These are phyloP conservation scores for Bergia puertoricense DNA, from an alignment of 92 coral and sea anemone species.

Conservation along the genomic window DNA sequence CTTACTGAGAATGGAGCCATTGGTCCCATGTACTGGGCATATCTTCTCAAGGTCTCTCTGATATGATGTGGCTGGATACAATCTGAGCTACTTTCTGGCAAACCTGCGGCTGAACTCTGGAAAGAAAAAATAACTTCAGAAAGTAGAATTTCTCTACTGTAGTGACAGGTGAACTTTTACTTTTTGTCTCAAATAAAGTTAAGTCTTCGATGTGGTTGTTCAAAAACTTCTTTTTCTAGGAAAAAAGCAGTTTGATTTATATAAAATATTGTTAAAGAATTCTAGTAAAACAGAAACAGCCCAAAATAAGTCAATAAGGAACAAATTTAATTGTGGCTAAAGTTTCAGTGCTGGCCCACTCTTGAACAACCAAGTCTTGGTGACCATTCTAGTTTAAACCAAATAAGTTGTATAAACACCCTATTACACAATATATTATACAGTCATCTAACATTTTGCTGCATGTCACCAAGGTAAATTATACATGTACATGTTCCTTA, in stretches of 20 bases:
- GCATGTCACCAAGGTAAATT: too few relatives aligned
- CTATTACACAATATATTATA: too few relatives aligned
- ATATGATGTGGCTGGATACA: slow-evolving; percentile 97
- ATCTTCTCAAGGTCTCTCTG: slow-evolving; percentile 91
- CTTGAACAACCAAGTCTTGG: too few relatives aligned
- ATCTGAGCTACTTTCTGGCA: slow-evolving; percentile 71
- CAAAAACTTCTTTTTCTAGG: background rate
- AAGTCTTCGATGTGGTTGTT: background rate
- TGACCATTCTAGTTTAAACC: too few relatives aligned
- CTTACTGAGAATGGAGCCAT: slow-evolving; percentile 97
- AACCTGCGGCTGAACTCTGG: slow-evolving; percentile 76
- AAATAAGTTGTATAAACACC: too few relatives aligned
- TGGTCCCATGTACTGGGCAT: slow-evolving; percentile 88
- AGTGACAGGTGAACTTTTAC: background rate
- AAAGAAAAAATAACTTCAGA: background rate
- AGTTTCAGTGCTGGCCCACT: too few relatives aligned
- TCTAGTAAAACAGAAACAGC: background rate
- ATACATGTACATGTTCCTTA: too few relatives aligned
- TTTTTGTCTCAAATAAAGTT: background rate
- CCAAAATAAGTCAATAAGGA: background rate
- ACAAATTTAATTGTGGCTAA: too few relatives aligned
- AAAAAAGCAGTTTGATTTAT: background rate
- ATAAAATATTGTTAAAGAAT: background rate
- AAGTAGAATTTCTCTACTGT: background rate
- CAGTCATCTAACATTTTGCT: too few relatives aligned